These are phyloP conservation scores for Bergia puertoricense DNA, from an alignment of 92 coral and sea anemone species.

Conservation along the genomic window DNA sequence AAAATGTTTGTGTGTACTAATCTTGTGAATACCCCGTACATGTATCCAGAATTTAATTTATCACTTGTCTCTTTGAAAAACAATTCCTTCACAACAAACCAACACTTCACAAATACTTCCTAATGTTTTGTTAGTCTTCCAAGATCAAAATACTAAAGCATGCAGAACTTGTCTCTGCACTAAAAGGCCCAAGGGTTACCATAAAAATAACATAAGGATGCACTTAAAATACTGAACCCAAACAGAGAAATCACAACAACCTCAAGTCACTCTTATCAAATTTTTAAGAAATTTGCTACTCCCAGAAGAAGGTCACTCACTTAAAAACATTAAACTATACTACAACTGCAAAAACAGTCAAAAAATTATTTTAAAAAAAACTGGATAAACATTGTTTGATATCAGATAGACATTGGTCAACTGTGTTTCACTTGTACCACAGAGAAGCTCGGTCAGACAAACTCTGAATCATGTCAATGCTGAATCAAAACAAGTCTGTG, in stretches of 20 bases:
- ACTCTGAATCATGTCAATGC: background rate
- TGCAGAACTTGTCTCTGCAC: background rate
- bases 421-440: background rate
- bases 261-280: background rate
- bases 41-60: background rate
- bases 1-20: constrained; percentile 36
- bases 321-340: background rate
- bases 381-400: background rate
- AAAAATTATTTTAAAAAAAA: background rate
- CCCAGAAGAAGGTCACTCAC: background rate
- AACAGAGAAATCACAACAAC: constrained; percentile 9
- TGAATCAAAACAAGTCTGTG: background rate
- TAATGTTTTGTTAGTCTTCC: background rate
- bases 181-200: background rate
- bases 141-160: background rate
- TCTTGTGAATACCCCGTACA: background rate
- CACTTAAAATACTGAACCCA: background rate
- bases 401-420: background rate
- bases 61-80: background rate
- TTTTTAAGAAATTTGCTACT: background rate
- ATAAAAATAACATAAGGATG: background rate
- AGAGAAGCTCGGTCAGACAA: constrained; percentile 5
- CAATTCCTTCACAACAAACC: background rate
- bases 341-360: background rate
- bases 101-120: constrained; percentile 5